Evolutionary conservation across 1,140 invertebrate genomes (phyloP).

Genomic region (Paraescarpia echinospica): DNA sequence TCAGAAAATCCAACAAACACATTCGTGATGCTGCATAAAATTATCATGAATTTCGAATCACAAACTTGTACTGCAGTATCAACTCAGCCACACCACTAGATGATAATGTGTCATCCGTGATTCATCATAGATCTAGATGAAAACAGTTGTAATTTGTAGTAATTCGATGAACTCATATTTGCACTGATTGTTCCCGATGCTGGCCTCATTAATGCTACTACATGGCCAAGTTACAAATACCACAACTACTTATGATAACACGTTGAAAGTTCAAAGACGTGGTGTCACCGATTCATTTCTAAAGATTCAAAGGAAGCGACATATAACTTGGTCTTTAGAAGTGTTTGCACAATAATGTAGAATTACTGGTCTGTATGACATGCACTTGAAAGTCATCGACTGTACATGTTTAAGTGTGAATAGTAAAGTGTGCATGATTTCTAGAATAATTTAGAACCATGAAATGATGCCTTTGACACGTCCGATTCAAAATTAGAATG

Average conservation of each 20-base stretch:
- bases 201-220: background rate
- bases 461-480: background rate
- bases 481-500: background rate
- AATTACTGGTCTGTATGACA: background rate
- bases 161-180: background rate
- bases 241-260: background rate
- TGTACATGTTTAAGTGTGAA: background rate
- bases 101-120: no score
- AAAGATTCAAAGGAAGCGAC: no score
- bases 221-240: background rate
- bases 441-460: background rate
- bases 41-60: background rate
- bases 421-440: background rate
- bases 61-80: background rate
- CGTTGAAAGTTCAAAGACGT: background rate
- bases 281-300: background rate
- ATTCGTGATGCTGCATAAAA: background rate
- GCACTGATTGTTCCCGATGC: background rate
- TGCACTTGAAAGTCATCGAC: background rate
- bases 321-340: background rate
- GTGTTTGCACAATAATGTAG: background rate
- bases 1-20: background rate
- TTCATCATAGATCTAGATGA: no score
- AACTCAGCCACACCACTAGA: background rate
- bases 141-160: no score